Evolutionary conservation across 2,888 invertebrate species (phyloP), one percentile per base, ranked within the genome.

Genomic region (Drosophila crucigera): DNA sequence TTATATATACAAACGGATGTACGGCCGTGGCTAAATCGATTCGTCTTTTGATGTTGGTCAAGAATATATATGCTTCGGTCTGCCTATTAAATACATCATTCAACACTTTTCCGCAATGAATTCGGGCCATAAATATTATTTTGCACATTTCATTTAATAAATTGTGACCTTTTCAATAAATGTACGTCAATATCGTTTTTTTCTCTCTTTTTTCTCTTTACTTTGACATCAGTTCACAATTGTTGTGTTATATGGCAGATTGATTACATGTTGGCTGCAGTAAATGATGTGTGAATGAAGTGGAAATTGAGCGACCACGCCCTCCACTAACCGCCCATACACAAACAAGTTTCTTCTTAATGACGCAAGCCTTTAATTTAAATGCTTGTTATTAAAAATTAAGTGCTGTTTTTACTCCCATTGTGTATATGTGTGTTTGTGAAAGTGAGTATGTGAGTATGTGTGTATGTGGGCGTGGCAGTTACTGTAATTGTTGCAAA

Each of bases 371-470:
- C 64, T 75, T 71, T 66, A 64, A 56, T 71, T 86, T 82, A 86
- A 86, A 78, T 56, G 80, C 72, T 65, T 74, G 86, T 90, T 90
- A 84, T 90, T 90, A 89, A 87, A 90, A 78, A 90, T 82, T 76
- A 89, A 87, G 73, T 80, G 87, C 60, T 55, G 66, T 72, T 70
- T 55, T 41, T 43, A 49, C 56, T 54, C 31, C 28, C 60, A 16
- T 39, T 16, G 10, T 47, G 11, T 37, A 16, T 50, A 10, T 25
- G 16, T 39, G 19, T 41, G 65, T 54, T 16, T 49, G 52, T 31
- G 47, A 28, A 28, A 28, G 7, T 22, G 14, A 14, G 35, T 19
- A 22, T 25, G 41, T 28, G 19, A 33, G 65, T 50, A 19, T 53
- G 56, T 31, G 47, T 54, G 25, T 25, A 25, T 25, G 25, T 25